Conservation (phyloP, 2,797 vertebrate species). For the Myotis daubentonii region DNA sequence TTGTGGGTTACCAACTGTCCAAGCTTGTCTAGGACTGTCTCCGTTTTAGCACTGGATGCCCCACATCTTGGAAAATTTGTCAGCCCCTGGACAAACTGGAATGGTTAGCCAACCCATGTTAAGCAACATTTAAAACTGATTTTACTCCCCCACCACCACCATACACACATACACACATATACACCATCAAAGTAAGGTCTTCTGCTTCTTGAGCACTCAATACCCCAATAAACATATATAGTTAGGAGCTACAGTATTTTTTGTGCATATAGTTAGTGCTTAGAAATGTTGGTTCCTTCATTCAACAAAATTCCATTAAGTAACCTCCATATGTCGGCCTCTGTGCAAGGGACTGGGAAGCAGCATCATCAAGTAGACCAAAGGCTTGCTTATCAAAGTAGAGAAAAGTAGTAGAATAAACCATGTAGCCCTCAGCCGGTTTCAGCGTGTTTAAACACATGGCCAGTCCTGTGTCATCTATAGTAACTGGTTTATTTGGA, state of each 20-base stretch:
- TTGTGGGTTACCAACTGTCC: background rate
- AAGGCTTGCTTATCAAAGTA: background rate
- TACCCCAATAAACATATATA: background rate
- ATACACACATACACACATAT: background rate
- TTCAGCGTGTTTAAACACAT: background rate
- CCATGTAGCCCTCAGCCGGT: background rate
- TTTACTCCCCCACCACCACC: background rate
- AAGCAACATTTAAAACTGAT: constrained; percentile 10
- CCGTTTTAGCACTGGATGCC: background rate
- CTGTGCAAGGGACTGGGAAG: background rate
- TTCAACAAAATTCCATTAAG: background rate
- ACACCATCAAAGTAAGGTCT: background rate
- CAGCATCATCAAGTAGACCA: background rate
- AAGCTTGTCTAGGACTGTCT: background rate
- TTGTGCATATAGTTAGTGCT: background rate
- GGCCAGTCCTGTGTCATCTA: background rate
- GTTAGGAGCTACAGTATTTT: background rate
- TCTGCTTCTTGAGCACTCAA: background rate
- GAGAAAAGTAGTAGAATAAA: background rate
- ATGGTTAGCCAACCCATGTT: background rate
- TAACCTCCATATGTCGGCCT: background rate
- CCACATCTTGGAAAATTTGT: background rate
- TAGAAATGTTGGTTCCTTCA: background rate
- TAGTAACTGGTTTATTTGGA: background rate
- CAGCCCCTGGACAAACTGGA: background rate